Base-by-base conservation (phyloP, 1,140 invertebrate species). In the Heliconius eleuchia region DNA sequence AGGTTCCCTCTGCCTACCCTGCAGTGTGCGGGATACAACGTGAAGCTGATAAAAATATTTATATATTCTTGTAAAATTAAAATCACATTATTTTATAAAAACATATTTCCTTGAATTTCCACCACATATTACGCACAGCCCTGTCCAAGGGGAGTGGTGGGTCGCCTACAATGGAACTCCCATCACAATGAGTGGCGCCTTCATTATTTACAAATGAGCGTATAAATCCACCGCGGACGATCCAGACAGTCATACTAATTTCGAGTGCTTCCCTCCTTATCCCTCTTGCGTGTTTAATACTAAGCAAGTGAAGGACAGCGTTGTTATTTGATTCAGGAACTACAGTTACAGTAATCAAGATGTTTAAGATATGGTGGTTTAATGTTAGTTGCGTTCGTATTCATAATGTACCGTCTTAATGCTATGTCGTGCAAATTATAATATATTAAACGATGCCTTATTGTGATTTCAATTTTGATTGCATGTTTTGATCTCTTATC, bases 161-260 rank as follows among this genome's bases (percentile, higher is more conserved):
- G 87, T 91, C 88, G 87, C 71, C 87, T 80, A 88, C 88, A 90
- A 91, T 91, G 82, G 85, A 80, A 88, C 82, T 87, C 84, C 82
- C 83, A 89, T 91, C 86, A 90, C 89, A 89, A 91, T 89, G 89
- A 89, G 85, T 89, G 90, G 90, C 90, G 89, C 88, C 90, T 88
- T 88, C 87, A 89, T 91, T 91, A 90, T 90, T 91, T 89, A 91
- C 90, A 90, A 91, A 91, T 91, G 90, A 91, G 83, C 83, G 90
- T 86, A 91, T 91, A 88, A 89, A 90, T 89, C 89, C 88, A 83
- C 81, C 84, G 80, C 81, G 84, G 88, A 91, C 84, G 85, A 90
- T 87, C 83, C 82, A 81, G 79, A 80, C 83, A 82, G 77, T 60
- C 75, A 80, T 86, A 87, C 83, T 86, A 87, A 84, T 86, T 85